Percentiles rank a stretch among this genome's conserved stretches.
phyloP scores from a whole-genome alignment of 2,797 vertebrate genomes.

The Astyanax mexicanus region DNA sequence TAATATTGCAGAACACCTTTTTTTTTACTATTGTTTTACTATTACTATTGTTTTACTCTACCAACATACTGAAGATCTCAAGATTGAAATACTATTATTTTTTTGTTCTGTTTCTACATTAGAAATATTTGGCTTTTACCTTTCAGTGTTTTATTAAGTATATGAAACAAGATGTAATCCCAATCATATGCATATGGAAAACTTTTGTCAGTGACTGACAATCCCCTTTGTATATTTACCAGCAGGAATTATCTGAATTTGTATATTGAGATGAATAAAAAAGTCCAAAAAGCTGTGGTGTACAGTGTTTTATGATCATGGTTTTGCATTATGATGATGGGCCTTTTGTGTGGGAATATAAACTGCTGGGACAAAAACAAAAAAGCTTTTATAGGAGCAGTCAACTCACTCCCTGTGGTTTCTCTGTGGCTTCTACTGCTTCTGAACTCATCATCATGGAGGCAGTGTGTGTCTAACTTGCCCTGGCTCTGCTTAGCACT shows the following conservation, averaged over 20 bases:
- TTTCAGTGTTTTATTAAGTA: conserved; percentile 33
- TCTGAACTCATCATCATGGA: not conserved
- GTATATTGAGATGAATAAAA: conserved; percentile 51
- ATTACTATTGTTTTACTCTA: conserved; percentile 1
- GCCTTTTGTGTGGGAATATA: not conserved
- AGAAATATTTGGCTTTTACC: not conserved
- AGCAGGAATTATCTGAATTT: conserved; percentile 39
- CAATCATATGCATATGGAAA: not conserved
- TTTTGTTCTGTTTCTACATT: not conserved
- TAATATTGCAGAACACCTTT: not conserved
- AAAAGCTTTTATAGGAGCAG: not conserved
- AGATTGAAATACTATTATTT: not conserved
- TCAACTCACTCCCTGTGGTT: not conserved
- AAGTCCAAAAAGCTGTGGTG: not conserved
- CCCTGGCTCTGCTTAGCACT: not conserved
- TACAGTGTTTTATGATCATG: not conserved
- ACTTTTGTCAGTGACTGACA: not conserved
- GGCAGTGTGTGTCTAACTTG: not conserved
- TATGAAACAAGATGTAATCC: conserved; percentile 27
- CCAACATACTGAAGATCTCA: not conserved
- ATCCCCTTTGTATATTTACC: conserved; percentile 46
- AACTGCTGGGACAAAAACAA: conserved; percentile 19
- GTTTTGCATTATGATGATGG: not conserved
- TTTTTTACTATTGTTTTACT: conserved; percentile 6
- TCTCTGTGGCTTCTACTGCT: not conserved